Base-by-base conservation (phyloP, 1,140 invertebrate genomes). In the Plodia interpunctella region DNA sequence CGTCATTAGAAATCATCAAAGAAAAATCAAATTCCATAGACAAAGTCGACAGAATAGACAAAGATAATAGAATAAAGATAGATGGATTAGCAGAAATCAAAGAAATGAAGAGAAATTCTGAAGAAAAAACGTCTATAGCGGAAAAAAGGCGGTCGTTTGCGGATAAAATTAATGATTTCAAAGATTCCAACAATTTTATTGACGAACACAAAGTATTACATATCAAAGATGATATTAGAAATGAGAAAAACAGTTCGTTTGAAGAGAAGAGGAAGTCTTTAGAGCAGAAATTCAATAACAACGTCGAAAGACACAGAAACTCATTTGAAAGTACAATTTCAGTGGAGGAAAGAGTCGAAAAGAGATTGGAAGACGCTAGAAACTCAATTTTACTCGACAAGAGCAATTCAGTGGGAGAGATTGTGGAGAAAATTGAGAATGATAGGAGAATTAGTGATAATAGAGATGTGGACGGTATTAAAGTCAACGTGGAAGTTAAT, bases 391-490 rank as follows among this genome's bases (percentile, higher is more conserved):
- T 44, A 44, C 1, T 44, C 13, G 13, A 44, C 15, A 78, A 13
- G 71, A 74, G 3, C 69, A 72, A 9, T 68, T 69, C 54, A 66
- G 60, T 44, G 0, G 57, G 65, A 60, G 49, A 65, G 57, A 53
- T 68, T 74, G 62, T 60, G 69, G 5, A 74, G 70, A 28, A 74
- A 63, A 60, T 63, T 66, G 0, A 55, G 5, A 77, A 32, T 32
- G 8, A 32, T 1, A 8, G 67, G 54, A 63, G 74, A 61, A 70
- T 81, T 2, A 55, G 52, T 44, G 38, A 10, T 32, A 32, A 9
- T 4, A 32, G 11, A 10, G 30, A 32, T 3, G 30, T 49, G n/a
- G 78, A 78, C 32, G 78, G 72, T 55, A 72, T 78, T 50, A 75
- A 62, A 55, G 66, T 63, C 32, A 70, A 64, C 28, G 62, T 66